A percentile compares a stretch with the other conserved stretches of the same genome.
Conservation (phyloP, 2,797 vertebrate species). For the Gambelia wislizenii region DNA sequence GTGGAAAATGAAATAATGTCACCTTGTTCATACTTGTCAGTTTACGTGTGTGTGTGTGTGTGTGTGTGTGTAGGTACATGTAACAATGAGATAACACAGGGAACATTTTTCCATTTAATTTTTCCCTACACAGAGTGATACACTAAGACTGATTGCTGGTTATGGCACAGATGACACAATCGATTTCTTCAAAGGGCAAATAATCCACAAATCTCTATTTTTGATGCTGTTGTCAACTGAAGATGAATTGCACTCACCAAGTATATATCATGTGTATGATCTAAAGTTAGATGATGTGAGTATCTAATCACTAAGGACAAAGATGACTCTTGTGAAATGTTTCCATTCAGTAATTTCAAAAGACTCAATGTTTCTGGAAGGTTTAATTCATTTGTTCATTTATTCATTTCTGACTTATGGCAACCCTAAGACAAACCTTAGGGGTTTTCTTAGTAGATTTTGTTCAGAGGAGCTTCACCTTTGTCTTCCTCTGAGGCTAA, state of each 20-base stretch:
- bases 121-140: constrained; percentile 68
- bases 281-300: constrained; percentile 80
- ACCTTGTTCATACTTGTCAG: not conserved
- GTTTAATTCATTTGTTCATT: not conserved
- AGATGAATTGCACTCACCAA: constrained; percentile 12
- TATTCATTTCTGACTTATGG: too few species aligned
- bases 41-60: not conserved
- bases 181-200: constrained; percentile 66
- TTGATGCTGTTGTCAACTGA: constrained; percentile 75
- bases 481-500: too few species aligned
- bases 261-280: constrained; percentile 69
- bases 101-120: not conserved
- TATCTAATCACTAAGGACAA: constrained; percentile 6
- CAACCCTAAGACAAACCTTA: too few species aligned
- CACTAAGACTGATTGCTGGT: constrained; percentile 79
- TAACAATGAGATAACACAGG: not conserved
- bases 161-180: constrained; percentile 79
- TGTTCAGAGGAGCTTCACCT: too few species aligned
- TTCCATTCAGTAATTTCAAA: not conserved
- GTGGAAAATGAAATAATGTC: not conserved
- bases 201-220: constrained; percentile 83
- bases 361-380: not conserved
- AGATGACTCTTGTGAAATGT: not conserved
- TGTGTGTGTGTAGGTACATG: not conserved
- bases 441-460: too few species aligned